Evolutionary conservation across 2,888 invertebrate genomes (phyloP).

Genomic region (Microplitis manilae): DNA sequence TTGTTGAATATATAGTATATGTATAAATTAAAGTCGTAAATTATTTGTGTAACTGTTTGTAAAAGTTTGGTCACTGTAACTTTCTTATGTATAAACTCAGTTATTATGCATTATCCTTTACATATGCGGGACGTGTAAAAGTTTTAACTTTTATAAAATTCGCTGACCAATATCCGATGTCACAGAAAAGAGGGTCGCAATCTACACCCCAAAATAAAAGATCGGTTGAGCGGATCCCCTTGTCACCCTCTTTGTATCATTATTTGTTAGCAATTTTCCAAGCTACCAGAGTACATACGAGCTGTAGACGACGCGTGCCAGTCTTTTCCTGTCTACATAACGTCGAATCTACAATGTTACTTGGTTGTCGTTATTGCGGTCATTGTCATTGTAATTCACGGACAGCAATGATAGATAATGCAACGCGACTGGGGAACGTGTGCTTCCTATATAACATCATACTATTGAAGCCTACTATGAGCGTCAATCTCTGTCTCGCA

Average conservation of each 20-base stretch:
- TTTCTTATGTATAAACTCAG: too few relatives aligned
- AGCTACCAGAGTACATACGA: conserved; percentile 63
- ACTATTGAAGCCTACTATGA: conserved; percentile 4
- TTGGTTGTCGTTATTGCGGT: conserved; percentile 61
- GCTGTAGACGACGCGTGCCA: conserved; percentile 53
- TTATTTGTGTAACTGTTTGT: too few relatives aligned
- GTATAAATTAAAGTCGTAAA: too few relatives aligned
- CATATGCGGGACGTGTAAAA: not conserved
- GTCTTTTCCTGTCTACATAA: conserved; percentile 45
- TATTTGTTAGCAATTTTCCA: conserved; percentile 71
- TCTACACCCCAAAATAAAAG: conserved; percentile 21
- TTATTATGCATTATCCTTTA: too few relatives aligned
- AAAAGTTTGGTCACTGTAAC: too few relatives aligned
- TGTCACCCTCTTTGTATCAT: conserved; percentile 54
- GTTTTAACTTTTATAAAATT: not conserved
- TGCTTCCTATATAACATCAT: conserved; percentile 26
- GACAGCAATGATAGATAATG: conserved; percentile 60
- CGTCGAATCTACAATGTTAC: conserved; percentile 25
- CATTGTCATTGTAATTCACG: conserved; percentile 59
- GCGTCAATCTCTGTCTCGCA: conserved; percentile 4
- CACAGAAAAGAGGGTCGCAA: not conserved
- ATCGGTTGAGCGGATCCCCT: conserved; percentile 25
- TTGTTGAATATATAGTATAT: too few relatives aligned
- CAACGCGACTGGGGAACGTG: conserved; percentile 50
- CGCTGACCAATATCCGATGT: conserved; percentile 29